Base-by-base conservation (phyloP, 2,797 vertebrate species). In the Melanotaenia pygmaea region DNA sequence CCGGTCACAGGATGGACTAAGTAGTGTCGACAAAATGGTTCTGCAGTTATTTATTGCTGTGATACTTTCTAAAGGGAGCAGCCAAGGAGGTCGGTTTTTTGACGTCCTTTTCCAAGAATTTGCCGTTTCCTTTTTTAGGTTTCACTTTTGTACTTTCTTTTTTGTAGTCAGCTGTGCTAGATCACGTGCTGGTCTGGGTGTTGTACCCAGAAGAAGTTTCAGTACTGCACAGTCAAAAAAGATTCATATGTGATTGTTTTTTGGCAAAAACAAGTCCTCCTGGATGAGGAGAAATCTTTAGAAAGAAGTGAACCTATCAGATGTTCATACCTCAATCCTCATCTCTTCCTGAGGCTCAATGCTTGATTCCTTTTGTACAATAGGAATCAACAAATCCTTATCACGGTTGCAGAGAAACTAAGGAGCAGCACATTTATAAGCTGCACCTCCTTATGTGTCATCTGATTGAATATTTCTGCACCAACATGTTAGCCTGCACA, bases 11-110 rank as follows among this genome's bases (percentile, higher is more conserved):
- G 45, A 30, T 32, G 10, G 47, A 47, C 18, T 22, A 54, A 76
- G 35, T 62, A 26, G 20, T 83, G 72, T 79, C 70, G 7, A 70
- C 66, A 76, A 56, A 64, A 37, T 26, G 20, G 35, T 67, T 67
- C 70, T 56, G 59, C 22, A 51, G 67, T 77, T 53, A 10, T 16
- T 47, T 38, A 5, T 24, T 56, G 16, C n/a, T 58, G 32, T 43
- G 28, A 70, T 65, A 61, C 0, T 4, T 37, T 12, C 32, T 51
- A 18, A 30, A 56, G 20, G 57, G 59, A 30, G 10, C 2, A 61
- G 38, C 14, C 45, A 40, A 70, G 24, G 66, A 71, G 58, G 51
- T 64, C 35, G 54, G 38, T 65, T 22, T 22, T 20, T 26, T 51
- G 59, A 59, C 20, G 35, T 70, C 54, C 32, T 58, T 10, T 3